Base-by-base conservation (phyloP, 2,113 vertebrate genomes). In the Barbus barbus region DNA sequence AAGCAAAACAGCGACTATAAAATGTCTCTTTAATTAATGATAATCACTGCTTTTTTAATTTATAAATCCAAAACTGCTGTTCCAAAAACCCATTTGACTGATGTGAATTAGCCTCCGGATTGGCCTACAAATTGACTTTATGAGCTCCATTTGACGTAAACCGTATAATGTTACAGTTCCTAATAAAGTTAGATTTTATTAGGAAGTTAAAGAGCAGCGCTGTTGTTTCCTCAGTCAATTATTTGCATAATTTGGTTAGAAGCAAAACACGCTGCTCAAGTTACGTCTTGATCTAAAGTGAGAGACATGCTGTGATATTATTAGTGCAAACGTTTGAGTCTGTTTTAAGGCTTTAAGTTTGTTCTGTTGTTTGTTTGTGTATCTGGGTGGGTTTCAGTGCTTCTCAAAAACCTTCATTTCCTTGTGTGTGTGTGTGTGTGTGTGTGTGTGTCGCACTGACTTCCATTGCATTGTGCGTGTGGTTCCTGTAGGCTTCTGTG, bases 401-500 rank as follows among this genome's bases (percentile, higher is more conserved):
- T 44, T 9, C 41, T 44, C 12, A 12, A 44, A 11, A 11, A 2
- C 41, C 11, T 44, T 44, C 12, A 9, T 9, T 41, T 38, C 7
- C 9, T 7, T 38, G 8, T 16, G 48, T 18, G 48, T 51, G 51
- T 22, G 51, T 48, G 63, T 78, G 63, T 76, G 73, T 46, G 80
- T 65, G 76, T 85, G 65, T 79, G 60, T 60, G 56, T 53, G 16
- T 3, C 11, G 22, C 31, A 38, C 65, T 83, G 67, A 81, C 85
- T 86, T 82, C 82, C 58, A 24, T 80, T 82, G 31, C 78, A 74
- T 86, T 85, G 81, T 79, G 33, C 36, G 71, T 58, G 41, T 28
- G 83, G 67, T 86, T 87, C 76, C 85, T 87, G 83, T 77, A 38
- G 58, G 78, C 81, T 84, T 85, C 87, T 91, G 89, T 84, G 78